phyloP scores from a whole-genome alignment of 1,140 invertebrate species.

The Penaeus japonicus region DNA sequence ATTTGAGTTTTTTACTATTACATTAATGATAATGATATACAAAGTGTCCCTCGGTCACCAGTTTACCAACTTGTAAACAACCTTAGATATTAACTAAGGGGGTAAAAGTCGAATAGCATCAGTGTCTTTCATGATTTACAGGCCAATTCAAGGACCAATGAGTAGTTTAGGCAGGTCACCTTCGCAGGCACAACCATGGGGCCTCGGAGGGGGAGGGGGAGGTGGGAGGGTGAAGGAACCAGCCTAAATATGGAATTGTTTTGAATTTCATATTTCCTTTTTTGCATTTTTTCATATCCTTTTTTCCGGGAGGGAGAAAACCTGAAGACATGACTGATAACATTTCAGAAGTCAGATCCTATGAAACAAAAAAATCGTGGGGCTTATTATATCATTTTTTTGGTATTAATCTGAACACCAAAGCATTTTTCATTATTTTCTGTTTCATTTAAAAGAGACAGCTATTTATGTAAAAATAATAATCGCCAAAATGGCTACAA shows the following conservation, averaged over 20 bases:
- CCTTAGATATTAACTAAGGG: conserved; percentile 36
- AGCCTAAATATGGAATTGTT: neutral
- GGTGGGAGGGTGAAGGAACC: neutral
- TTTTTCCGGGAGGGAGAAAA: no score
- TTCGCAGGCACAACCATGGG: no score
- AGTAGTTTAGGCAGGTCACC: conserved; percentile 1
- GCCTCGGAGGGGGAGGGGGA: no score
- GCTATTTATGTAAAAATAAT: conserved; percentile 51
- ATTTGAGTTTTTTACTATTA: conserved; percentile 49
- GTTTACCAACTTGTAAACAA: conserved; percentile 34
- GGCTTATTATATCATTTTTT: no score
- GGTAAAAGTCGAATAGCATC: conserved; percentile 29
- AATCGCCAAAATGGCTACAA: conserved; percentile 44
- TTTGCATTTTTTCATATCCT: no score
- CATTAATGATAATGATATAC: conserved; percentile 51
- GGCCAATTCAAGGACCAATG: conserved; percentile 28
- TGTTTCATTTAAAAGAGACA: neutral
- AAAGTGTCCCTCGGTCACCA: conserved; percentile 38
- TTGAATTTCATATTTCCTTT: neutral
- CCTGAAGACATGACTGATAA: no score
- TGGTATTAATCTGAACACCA: no score
- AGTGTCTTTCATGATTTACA: conserved; percentile 26
- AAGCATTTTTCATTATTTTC: no score
- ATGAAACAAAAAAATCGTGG: no score
- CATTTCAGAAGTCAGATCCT: no score